phyloP scores from a whole-genome alignment of 2,888 invertebrate genomes.

The Pachydiplax longipennis region DNA sequence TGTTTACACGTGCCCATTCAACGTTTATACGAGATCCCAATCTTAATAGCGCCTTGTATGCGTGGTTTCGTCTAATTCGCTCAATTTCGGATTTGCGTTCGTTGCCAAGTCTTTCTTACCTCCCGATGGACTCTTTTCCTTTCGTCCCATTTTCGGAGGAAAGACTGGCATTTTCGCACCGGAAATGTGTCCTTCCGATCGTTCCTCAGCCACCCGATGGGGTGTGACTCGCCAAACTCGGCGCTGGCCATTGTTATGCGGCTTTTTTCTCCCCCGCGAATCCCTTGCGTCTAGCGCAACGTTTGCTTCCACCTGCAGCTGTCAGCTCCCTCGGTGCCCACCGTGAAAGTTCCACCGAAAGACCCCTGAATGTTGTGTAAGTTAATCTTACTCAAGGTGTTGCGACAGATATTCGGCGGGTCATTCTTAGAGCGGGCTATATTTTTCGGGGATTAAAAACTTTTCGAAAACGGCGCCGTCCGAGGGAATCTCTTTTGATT shows the following conservation, averaged over 20 bases:
- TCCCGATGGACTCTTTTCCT: neutral
- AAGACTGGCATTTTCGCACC: neutral
- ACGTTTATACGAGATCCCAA: neutral
- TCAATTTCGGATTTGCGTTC: neutral
- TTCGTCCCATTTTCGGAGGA: neutral
- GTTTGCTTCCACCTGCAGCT: neutral
- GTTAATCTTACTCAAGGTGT: conserved; percentile 38
- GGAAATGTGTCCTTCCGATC: neutral
- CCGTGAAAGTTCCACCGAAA: conserved; percentile 13
- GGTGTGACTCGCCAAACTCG: neutral
- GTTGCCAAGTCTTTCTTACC: neutral
- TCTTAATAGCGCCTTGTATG: neutral
- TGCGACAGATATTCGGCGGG: conserved; percentile 42
- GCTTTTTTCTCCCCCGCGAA: conserved; percentile 15
- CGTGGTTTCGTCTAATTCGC: neutral
- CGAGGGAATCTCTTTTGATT: neutral
- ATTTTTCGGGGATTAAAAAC: neutral
- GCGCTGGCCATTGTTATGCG: neutral
- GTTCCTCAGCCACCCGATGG: neutral
- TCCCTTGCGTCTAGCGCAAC: neutral
- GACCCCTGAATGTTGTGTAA: conserved; percentile 26
- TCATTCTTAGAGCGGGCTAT: neutral
- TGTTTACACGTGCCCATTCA: neutral
- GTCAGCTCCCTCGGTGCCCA: neutral
- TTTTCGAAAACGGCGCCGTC: neutral